Conservation (phyloP, 2,113 vertebrate species). For the Caranx ignobilis region DNA sequence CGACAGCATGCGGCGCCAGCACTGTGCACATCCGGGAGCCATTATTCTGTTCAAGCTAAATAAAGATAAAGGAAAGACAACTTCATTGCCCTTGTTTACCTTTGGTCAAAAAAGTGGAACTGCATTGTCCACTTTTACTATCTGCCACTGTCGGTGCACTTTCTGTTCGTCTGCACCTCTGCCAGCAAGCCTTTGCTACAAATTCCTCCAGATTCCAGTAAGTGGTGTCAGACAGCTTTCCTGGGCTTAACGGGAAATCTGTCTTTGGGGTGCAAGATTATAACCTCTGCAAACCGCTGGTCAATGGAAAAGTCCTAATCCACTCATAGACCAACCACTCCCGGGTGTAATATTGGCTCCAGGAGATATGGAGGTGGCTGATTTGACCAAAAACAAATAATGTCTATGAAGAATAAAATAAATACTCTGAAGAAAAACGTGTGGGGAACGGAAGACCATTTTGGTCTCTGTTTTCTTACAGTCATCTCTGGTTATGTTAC, state of each 20-base stretch:
- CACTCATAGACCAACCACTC: conserved; percentile 74
- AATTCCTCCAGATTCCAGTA: conserved; percentile 81
- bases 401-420: conserved; percentile 75
- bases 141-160: conserved; percentile 65
- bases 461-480: conserved; percentile 51
- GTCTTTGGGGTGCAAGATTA: conserved; percentile 83
- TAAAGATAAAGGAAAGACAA: conserved; percentile 73
- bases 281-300: conserved; percentile 81
- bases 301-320: conserved; percentile 82
- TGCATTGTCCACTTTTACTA: conserved; percentile 65
- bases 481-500: conserved; percentile 50
- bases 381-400: conserved; percentile 84
- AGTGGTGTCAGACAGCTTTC: conserved; percentile 79
- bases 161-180: conserved; percentile 42
- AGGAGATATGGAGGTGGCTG: conserved; percentile 73
- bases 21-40: conserved; percentile 69
- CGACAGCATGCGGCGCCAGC: conserved; percentile 73
- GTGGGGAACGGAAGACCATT: conserved; percentile 60
- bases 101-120: conserved; percentile 54
- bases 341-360: conserved; percentile 73
- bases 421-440: conserved; percentile 63
- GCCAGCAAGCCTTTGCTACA: conserved; percentile 69
- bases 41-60: conserved; percentile 68
- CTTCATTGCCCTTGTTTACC: conserved; percentile 69
- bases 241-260: conserved; percentile 83